These are phyloP conservation scores for Molorchus minor DNA, from an alignment of 2,888 invertebrate species.

Conservation along the genomic window DNA sequence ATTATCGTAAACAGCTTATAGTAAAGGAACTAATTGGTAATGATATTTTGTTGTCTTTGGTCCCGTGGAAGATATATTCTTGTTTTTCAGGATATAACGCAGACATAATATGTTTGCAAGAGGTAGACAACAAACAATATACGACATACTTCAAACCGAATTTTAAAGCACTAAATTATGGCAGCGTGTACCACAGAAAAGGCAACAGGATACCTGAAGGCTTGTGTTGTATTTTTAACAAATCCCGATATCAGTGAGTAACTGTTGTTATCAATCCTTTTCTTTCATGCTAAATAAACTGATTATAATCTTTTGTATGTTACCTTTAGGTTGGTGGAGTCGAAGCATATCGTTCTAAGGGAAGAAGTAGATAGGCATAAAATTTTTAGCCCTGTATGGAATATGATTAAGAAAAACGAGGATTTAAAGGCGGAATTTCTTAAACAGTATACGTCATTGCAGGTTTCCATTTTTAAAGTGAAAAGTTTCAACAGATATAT, in stretches of 20 bases:
- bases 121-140: conserved; percentile 86
- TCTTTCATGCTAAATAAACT: background rate
- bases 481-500: conserved; percentile 66
- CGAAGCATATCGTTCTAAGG: conserved; percentile 67
- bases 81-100: conserved; percentile 86
- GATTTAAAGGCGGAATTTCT: conserved; percentile 67
- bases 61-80: background rate
- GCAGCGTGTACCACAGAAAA: conserved; percentile 75
- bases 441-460: conserved; percentile 72
- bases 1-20: conserved; percentile 87
- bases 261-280: background rate
- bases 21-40: conserved; percentile 82
- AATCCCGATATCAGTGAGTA: conserved; percentile 70
- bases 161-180: conserved; percentile 66
- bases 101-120: conserved; percentile 92
- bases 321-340: conserved; percentile 62
- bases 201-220: conserved; percentile 82
- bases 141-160: conserved; percentile 71
- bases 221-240: conserved; percentile 78
- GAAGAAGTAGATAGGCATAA: conserved; percentile 65
- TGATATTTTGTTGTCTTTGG: background rate
- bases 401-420: conserved; percentile 67
- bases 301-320: conserved; percentile 1
- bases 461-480: conserved; percentile 68
- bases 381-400: conserved; percentile 68